A percentile compares a stretch with the other conserved stretches of the same genome.
Evolutionary conservation across 2,113 vertebrate species (phyloP).

Genomic region (Pionites leucogaster): DNA sequence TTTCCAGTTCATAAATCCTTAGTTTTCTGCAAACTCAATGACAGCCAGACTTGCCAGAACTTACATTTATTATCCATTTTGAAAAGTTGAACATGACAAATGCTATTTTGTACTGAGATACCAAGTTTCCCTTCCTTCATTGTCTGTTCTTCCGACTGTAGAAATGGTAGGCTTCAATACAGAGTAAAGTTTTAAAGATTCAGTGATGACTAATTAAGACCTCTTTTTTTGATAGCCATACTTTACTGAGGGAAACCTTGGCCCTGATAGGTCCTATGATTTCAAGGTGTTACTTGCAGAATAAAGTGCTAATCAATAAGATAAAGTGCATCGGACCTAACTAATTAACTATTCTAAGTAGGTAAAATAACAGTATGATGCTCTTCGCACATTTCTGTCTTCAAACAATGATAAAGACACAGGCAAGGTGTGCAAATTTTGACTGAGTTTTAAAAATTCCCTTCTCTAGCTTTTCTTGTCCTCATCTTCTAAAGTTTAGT

Average conservation of each 20-base stretch:
- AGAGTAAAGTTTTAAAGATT: background rate
- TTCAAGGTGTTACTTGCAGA: background rate
- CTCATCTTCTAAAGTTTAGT: background rate
- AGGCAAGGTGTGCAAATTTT: background rate
- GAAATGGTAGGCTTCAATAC: background rate
- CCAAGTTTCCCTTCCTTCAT: background rate
- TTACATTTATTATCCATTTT: constrained; percentile 17
- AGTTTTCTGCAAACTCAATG: constrained; percentile 19
- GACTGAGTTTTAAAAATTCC: background rate
- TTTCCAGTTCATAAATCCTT: constrained; percentile 23
- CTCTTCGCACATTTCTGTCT: background rate
- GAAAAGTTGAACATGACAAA: constrained; percentile 34
- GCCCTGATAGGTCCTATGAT: background rate
- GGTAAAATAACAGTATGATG: background rate
- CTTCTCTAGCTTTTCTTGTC: background rate
- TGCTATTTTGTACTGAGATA: constrained; percentile 1
- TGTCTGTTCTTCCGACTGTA: background rate
- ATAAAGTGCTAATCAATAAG: background rate
- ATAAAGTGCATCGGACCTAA: background rate
- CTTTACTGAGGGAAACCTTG: background rate
- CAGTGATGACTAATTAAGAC: background rate
- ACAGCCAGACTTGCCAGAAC: background rate
- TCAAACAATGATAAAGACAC: background rate
- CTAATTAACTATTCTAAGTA: background rate
- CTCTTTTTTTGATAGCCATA: background rate